phyloP scores from a whole-genome alignment of 1,140 invertebrate genomes.

The Caenorhabditis inopinata region DNA sequence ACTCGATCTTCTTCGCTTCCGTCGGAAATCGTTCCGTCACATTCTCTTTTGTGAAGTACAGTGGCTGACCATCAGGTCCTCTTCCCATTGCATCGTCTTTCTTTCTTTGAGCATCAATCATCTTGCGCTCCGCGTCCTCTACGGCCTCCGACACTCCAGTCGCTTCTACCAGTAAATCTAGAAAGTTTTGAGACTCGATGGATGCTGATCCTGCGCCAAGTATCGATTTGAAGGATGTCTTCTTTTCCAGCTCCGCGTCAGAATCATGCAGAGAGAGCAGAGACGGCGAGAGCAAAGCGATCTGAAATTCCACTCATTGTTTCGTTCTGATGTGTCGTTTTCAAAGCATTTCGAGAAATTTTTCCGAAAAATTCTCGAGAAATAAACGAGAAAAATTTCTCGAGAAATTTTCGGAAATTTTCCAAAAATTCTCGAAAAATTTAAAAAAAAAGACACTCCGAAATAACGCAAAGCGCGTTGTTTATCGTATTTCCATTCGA shows the following conservation, averaged over 20 bases:
- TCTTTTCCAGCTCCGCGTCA: slow-evolving; percentile 51
- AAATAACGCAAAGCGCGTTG: no score
- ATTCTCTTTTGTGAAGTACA: slow-evolving; percentile 19
- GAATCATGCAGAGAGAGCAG: slow-evolving; percentile 54
- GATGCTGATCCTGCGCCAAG: background rate
- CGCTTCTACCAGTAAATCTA: slow-evolving; percentile 48
- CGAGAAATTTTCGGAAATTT: no score
- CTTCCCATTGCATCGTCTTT: slow-evolving; percentile 47
- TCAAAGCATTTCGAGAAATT: no score
- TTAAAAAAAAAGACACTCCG: no score
- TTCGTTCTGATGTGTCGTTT: background rate
- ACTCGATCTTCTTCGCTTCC: background rate
- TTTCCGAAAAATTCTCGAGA: no score
- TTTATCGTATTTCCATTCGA: no score
- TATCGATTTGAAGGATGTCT: slow-evolving; percentile 8
- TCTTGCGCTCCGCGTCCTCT: slow-evolving; percentile 41
- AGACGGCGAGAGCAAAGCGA: slow-evolving; percentile 52
- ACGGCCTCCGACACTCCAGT: slow-evolving; percentile 49
- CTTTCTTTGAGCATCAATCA: slow-evolving; percentile 48
- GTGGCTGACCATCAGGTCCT: slow-evolving; percentile 15
- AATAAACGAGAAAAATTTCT: no score
- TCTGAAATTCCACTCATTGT: slow-evolving; percentile 42
- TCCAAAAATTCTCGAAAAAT: no score
- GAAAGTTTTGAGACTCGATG: slow-evolving; percentile 42
- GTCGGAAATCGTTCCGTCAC: slow-evolving; percentile 4